Evolutionary conservation across 2,888 invertebrate species (phyloP).

Genomic region (Piscicola geometra): DNA sequence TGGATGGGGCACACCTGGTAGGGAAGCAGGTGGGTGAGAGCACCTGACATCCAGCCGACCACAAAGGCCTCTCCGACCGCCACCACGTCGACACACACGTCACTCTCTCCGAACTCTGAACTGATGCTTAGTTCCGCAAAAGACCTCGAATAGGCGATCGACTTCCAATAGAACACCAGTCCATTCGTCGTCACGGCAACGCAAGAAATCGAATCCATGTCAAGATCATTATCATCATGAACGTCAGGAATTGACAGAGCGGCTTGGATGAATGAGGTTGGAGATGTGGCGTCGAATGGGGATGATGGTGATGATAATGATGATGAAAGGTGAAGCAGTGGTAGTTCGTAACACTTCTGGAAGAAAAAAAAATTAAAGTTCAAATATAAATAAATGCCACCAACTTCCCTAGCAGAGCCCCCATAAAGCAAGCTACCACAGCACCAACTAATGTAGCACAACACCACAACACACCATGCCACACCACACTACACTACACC

Average conservation of each 20-base stretch:
- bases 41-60: slow-evolving; percentile 28
- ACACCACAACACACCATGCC: too few relatives aligned
- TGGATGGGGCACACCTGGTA: slow-evolving; percentile 25
- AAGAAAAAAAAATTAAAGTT: too few relatives aligned
- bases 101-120: slow-evolving; percentile 8
- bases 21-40: slow-evolving; percentile 13
- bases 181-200: slow-evolving; percentile 17
- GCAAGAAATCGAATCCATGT: slow-evolving; percentile 21
- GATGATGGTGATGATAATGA: too few relatives aligned
- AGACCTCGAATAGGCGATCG: slow-evolving; percentile 16
- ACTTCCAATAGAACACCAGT: slow-evolving; percentile 12
- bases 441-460: too few relatives aligned
- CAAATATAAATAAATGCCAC: too few relatives aligned
- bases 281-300: background rate
- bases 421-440: too few relatives aligned
- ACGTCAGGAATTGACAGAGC: background rate
- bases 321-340: background rate
- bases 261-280: background rate
- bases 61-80: slow-evolving; percentile 18
- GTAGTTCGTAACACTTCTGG: slow-evolving; percentile 3
- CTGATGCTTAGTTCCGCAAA: slow-evolving; percentile 10
- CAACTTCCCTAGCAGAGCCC: too few relatives aligned
- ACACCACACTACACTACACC: too few relatives aligned
- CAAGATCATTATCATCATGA: background rate
- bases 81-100: slow-evolving; percentile 25